These are phyloP conservation scores for Fulica atra DNA, from an alignment of 2,113 vertebrate species.

Conservation along the genomic window DNA sequence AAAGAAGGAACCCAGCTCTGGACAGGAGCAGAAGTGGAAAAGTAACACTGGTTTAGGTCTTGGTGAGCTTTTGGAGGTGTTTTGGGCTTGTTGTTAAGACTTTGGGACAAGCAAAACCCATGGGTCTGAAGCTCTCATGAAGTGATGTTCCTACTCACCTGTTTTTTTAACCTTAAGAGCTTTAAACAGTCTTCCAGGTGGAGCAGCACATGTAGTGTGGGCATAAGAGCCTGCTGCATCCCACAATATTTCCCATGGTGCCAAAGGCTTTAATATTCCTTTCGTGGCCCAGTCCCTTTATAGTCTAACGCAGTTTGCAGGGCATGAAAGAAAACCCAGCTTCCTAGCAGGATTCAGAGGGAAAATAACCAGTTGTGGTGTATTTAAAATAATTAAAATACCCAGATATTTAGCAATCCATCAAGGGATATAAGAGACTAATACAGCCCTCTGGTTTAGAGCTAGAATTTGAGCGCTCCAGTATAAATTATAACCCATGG, in stretches of 20 bases:
- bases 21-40: neutral
- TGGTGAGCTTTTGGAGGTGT: neutral
- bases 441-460: neutral
- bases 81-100: neutral
- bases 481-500: neutral
- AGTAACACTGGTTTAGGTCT: no score
- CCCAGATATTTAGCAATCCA: neutral
- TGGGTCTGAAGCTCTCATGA: neutral
- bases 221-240: neutral
- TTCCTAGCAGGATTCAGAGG: neutral
- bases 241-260: neutral
- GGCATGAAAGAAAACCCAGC: neutral
- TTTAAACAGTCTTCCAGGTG: neutral
- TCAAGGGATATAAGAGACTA: neutral
- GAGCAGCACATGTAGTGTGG: neutral
- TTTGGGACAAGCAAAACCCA: neutral
- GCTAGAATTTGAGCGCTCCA: neutral
- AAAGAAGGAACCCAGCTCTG: neutral
- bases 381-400: conserved; percentile 16
- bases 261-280: neutral
- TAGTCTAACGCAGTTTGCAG: neutral
- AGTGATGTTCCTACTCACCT: neutral
- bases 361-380: neutral
- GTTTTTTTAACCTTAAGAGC: neutral
- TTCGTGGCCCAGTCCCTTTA: neutral